Percentiles rank a stretch among this genome's conserved stretches.
These are phyloP conservation scores for Lithosia quadra DNA, from an alignment of 2,888 invertebrate species.

Conservation along the genomic window DNA sequence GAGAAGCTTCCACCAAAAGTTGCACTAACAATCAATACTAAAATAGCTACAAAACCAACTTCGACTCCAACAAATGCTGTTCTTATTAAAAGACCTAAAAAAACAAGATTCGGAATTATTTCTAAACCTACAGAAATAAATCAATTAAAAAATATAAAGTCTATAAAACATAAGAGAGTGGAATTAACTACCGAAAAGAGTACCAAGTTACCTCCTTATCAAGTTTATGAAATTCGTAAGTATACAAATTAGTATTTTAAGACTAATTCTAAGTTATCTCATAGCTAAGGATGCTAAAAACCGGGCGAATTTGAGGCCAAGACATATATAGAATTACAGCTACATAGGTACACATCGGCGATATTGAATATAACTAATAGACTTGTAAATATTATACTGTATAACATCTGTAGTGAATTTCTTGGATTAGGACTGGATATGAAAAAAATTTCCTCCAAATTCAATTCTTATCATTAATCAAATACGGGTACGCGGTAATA, in stretches of 20 bases:
- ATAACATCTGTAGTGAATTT: too few species aligned
- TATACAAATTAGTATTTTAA: constrained; percentile 24
- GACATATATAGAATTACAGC: too few species aligned
- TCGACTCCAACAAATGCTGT: constrained; percentile 19
- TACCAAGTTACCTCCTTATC: constrained; percentile 9
- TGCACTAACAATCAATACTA: not conserved
- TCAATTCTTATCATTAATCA: too few species aligned
- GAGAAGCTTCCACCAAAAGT: not conserved
- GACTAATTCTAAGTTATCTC: too few species aligned
- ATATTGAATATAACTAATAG: too few species aligned
- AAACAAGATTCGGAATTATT: constrained; percentile 12
- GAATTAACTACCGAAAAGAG: constrained; percentile 12
- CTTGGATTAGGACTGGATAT: too few species aligned
- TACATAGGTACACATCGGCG: too few species aligned
- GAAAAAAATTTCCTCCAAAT: too few species aligned
- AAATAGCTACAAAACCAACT: not conserved
- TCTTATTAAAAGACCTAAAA: constrained; percentile 7
- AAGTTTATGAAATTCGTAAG: constrained; percentile 73
- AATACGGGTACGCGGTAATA: too few species aligned
- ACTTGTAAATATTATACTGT: too few species aligned
- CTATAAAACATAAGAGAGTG: constrained; percentile 39
- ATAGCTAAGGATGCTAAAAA: too few species aligned
- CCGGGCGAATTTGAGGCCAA: too few species aligned
- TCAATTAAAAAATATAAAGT: constrained; percentile 21
- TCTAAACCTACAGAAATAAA: not conserved